phyloP scores from a whole-genome alignment of 2,797 vertebrate species.

The Pantherophis alleghaniensis region DNA sequence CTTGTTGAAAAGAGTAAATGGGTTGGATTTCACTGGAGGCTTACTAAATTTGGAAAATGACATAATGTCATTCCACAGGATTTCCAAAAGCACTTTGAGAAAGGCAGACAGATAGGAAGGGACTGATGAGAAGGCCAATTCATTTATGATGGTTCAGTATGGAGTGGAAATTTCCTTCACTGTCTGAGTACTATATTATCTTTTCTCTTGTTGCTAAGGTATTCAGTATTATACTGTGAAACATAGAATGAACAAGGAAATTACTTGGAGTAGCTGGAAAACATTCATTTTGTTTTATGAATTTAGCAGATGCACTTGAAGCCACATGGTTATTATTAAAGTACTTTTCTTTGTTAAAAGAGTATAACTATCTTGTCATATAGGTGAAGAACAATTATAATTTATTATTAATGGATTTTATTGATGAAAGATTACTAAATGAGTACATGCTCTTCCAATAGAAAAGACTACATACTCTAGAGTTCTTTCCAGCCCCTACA shows the following conservation, averaged over 20 bases:
- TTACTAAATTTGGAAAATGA: constrained; percentile 36
- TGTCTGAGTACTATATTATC: not conserved
- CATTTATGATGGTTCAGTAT: constrained; percentile 40
- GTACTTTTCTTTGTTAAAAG: constrained; percentile 14
- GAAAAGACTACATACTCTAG: not conserved
- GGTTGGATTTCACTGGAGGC: constrained; percentile 18
- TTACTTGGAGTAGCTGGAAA: constrained; percentile 17
- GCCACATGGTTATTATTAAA: not conserved
- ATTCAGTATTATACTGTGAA: not conserved
- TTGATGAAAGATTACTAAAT: constrained; percentile 29
- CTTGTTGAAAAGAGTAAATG: constrained; percentile 23
- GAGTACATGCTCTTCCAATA: not conserved
- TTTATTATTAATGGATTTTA: constrained; percentile 1
- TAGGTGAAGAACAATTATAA: not conserved
- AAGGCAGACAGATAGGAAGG: constrained; percentile 17
- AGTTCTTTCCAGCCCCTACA: not conserved
- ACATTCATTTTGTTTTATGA: constrained; percentile 28
- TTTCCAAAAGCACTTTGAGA: not conserved
- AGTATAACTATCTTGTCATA: constrained; percentile 24
- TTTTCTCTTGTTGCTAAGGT: constrained; percentile 35
- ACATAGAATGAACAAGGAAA: constrained; percentile 17
- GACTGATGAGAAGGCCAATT: constrained; percentile 22
- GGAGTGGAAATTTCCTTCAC: constrained; percentile 43
- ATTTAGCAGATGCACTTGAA: constrained; percentile 23
- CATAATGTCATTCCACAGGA: constrained; percentile 9